These are phyloP conservation scores for Pilophorus perplexus DNA, from an alignment of 2,888 invertebrate genomes.

Conservation along the genomic window DNA sequence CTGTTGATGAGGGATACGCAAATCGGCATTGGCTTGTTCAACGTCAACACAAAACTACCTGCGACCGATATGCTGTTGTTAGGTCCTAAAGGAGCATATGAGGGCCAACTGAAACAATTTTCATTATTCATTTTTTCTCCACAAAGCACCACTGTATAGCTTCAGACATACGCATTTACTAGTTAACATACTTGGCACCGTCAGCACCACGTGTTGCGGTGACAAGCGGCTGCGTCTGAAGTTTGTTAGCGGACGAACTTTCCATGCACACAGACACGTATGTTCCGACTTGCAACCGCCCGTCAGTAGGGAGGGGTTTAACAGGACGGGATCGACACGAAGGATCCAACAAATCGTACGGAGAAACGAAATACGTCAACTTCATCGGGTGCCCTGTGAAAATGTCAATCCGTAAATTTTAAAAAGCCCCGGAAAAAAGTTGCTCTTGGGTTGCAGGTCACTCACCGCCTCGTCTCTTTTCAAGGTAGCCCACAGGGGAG, in stretches of 20 bases:
- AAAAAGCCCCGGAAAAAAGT: background rate
- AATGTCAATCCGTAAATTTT: background rate
- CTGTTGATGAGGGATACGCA: constrained; percentile 71
- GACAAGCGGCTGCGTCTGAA: constrained; percentile 71
- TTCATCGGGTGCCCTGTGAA: constrained; percentile 83
- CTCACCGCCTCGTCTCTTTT: constrained; percentile 74
- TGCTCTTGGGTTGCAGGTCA: background rate
- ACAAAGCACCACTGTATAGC: too few species aligned
- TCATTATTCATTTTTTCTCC: too few species aligned
- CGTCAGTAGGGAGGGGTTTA: constrained; percentile 71
- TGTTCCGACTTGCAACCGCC: constrained; percentile 71
- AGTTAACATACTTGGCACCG: too few species aligned
- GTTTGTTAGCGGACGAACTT: constrained; percentile 78
- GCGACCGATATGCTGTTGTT: constrained; percentile 87
- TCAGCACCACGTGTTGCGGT: constrained; percentile 66
- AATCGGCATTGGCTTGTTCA: constrained; percentile 83
- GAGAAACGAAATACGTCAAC: constrained; percentile 89
- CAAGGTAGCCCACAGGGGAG: constrained; percentile 82
- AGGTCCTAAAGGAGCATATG: constrained; percentile 74
- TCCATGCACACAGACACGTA: constrained; percentile 89
- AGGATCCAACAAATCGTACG: constrained; percentile 82
- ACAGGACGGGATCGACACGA: constrained; percentile 63
- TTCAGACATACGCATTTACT: too few species aligned
- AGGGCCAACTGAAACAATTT: constrained; percentile 63
- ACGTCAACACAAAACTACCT: constrained; percentile 80